phyloP scores from a whole-genome alignment of 2,797 vertebrate species.

The Oreochromis mossambicus region DNA sequence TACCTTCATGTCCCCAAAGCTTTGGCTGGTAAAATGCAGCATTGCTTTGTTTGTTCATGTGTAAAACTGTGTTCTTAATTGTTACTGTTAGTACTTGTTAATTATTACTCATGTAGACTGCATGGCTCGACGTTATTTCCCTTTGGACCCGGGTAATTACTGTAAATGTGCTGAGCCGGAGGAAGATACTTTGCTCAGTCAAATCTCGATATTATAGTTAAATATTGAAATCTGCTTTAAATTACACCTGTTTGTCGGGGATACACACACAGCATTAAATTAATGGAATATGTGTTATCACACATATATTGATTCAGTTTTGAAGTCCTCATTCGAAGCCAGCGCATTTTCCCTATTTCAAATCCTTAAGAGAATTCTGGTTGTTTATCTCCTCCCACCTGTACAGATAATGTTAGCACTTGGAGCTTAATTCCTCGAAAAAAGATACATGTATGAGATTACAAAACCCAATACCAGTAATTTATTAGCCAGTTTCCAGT shows the following conservation, averaged over 20 bases:
- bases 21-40: neutral
- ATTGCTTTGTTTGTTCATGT: neutral
- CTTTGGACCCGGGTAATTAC: slow-evolving; percentile 29
- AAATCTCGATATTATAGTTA: neutral
- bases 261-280: neutral
- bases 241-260: neutral
- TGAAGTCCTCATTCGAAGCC: neutral
- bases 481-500: slow-evolving; percentile 12
- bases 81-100: slow-evolving; percentile 17
- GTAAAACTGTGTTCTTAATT: neutral
- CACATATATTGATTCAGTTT: neutral
- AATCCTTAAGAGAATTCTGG: neutral
- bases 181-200: neutral
- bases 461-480: slow-evolving; percentile 11
- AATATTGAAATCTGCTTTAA: neutral
- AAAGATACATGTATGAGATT: neutral
- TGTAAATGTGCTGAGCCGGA: slow-evolving; percentile 27
- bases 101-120: slow-evolving; percentile 59
- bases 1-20: neutral
- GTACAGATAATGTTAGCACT: neutral
- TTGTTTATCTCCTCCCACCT: neutral
- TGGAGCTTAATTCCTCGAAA: neutral
- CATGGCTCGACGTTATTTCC: slow-evolving; percentile 39
- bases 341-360: neutral
- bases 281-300: neutral